phyloP scores from a whole-genome alignment of 2,797 vertebrate genomes.

The Platyrinchus mystaceus region DNA sequence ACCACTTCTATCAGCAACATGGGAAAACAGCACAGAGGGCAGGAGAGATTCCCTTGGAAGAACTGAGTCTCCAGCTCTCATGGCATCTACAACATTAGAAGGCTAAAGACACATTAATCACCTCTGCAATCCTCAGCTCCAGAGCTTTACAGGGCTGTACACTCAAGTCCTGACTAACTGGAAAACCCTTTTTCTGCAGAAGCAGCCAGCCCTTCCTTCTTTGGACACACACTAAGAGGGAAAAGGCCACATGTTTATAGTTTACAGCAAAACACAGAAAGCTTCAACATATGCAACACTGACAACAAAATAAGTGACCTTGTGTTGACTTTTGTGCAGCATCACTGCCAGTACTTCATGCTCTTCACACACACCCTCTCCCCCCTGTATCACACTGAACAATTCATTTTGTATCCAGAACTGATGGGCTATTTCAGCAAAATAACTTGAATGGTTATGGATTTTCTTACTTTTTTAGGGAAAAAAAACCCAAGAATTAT shows the following conservation, averaged over 20 bases:
- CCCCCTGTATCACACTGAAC: background rate
- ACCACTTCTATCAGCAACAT: background rate
- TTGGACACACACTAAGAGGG: background rate
- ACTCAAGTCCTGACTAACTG: background rate
- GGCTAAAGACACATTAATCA: background rate
- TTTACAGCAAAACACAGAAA: background rate
- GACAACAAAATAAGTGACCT: background rate
- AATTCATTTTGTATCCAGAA: background rate
- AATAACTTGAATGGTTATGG: background rate
- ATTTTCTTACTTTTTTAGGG: background rate
- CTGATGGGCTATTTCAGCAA: background rate
- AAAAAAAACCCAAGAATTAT: background rate
- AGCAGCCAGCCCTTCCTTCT: background rate
- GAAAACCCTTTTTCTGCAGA: background rate
- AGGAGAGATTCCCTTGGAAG: background rate
- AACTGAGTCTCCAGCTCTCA: background rate
- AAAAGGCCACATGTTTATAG: background rate
- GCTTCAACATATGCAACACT: fast-evolving
- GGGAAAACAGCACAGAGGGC: background rate
- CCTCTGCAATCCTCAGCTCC: background rate
- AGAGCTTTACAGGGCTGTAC: background rate
- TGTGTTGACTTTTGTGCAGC: background rate
- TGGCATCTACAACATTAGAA: background rate
- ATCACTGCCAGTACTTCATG: background rate
- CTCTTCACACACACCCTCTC: background rate